Evolutionary conservation across 2,888 invertebrate genomes (phyloP), one percentile per base, ranked within the genome.

Genomic region (Carabus problematicus): DNA sequence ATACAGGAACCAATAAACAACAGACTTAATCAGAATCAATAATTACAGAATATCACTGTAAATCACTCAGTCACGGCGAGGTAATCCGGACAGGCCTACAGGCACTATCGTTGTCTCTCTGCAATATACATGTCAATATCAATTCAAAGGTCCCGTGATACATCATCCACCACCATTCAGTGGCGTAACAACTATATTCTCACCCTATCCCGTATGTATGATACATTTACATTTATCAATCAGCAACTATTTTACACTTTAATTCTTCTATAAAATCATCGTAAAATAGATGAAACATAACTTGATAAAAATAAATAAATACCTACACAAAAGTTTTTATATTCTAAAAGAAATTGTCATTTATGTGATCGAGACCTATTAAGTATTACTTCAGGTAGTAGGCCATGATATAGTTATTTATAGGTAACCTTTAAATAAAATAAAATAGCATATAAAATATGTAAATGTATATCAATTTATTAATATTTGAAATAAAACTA

Each of bases 21-120:
- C 67, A 49, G 67, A 67, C 67, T 67, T 67, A 67, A 67, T 67
- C 67, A 67, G 67, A 67, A 67, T 67, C 67, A 67, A 67, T 67
- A 67, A 67, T 67, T 67, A 67, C 67, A 67, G 67, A 67, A 67
- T 67, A 67, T 67, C 67, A 58, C 60, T 54, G 67, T 67, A 67
- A 67, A 67, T 67, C 67, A 67, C 60, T 60, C 60, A 29, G 29
- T 29, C 29, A 29, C 29, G 56, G 18, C 12, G 56, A n/a, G 43
- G 60, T 67, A 67, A 67, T 67, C 60, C 67, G 18, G 67, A 67
- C 59, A 52, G 67, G 12, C 29, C 40, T 60, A 49, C 67, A n/a
- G 60, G 60, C 60, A 47, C 14, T 16, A 52, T 52, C 52, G 14
- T 45, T 45, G 45, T 11, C 45, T 18, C 52, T 52, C 52, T 49